These are phyloP conservation scores for Microcebus jonahi DNA, from an alignment of 2,113 vertebrate genomes.

Conservation along the genomic window DNA sequence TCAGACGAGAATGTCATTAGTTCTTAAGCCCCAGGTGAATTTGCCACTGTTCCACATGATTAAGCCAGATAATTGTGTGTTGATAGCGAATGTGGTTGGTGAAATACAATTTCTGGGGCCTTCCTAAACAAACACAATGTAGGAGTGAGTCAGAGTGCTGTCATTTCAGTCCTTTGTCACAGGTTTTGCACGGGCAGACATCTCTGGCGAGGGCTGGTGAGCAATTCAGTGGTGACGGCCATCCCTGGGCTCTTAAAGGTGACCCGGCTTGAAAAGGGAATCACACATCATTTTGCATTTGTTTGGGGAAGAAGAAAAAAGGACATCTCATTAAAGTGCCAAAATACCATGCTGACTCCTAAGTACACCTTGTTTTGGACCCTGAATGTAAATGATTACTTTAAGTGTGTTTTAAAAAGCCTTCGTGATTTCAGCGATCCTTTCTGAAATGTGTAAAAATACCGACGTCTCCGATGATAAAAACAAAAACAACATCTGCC, in stretches of 20 bases:
- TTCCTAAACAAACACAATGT: conserved; percentile 99
- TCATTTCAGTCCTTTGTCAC: conserved; percentile 91
- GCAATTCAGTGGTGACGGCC: conserved; percentile 79
- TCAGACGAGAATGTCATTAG: conserved; percentile 99
- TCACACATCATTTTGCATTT: conserved; percentile 75
- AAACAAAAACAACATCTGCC: conserved; percentile 81
- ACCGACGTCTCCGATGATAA: conserved; percentile 73
- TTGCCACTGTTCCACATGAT: conserved; percentile 99
- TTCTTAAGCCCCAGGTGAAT: conserved; percentile 99
- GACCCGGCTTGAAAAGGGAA: conserved; percentile 80
- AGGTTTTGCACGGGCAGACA: conserved; percentile 86
- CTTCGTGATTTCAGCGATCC: conserved; percentile 75
- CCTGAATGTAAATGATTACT: conserved; percentile 68
- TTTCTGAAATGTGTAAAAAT: conserved; percentile 83
- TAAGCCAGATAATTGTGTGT: conserved; percentile 99
- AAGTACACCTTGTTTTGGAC: conserved; percentile 61
- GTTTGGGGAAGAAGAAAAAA: conserved; percentile 51
- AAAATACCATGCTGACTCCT: neutral
- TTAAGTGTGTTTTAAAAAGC: conserved; percentile 79
- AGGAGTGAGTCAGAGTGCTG: conserved; percentile 92
- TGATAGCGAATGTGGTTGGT: conserved; percentile 99
- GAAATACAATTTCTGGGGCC: conserved; percentile 99
- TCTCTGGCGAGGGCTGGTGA: conserved; percentile 81
- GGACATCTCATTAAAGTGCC: conserved; percentile 61
- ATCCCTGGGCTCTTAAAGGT: conserved; percentile 83